Evolutionary conservation across 2,888 invertebrate genomes (phyloP).

Genomic region (Tortricodes alternella): DNA sequence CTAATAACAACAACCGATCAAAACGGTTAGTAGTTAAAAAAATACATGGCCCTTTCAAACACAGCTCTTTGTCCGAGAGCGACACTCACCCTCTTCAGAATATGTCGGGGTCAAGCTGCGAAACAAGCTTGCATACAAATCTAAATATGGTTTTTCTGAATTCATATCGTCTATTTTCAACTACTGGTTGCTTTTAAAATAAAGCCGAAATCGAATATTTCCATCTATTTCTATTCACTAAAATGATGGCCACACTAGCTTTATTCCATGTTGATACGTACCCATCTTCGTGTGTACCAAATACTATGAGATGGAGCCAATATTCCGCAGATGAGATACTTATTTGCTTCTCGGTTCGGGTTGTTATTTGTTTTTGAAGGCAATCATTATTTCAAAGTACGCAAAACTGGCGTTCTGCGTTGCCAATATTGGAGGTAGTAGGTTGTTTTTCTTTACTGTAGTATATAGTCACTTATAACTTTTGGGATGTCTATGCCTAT

Average conservation of each 20-base stretch:
- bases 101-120: no score
- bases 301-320: slow-evolving; percentile 22
- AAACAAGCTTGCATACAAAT: no score
- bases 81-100: no score
- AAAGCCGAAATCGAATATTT: no score
- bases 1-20: no score
- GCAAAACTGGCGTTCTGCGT: background rate
- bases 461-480: background rate
- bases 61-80: no score
- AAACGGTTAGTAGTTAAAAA: no score
- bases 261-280: slow-evolving; percentile 1
- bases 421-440: background rate
- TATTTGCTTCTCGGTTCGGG: slow-evolving; percentile 22
- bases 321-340: slow-evolving; percentile 26
- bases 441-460: background rate
- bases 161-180: no score
- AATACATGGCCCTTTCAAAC: no score
- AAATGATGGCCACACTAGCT: background rate
- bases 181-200: no score
- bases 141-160: no score
- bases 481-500: no score
- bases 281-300: slow-evolving; percentile 19
- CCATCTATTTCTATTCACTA: background rate
- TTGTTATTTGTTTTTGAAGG: slow-evolving; percentile 28
- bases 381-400: slow-evolving; percentile 22